Evolutionary conservation across 1,140 invertebrate genomes (phyloP).

Genomic region (Nymphalis io): DNA sequence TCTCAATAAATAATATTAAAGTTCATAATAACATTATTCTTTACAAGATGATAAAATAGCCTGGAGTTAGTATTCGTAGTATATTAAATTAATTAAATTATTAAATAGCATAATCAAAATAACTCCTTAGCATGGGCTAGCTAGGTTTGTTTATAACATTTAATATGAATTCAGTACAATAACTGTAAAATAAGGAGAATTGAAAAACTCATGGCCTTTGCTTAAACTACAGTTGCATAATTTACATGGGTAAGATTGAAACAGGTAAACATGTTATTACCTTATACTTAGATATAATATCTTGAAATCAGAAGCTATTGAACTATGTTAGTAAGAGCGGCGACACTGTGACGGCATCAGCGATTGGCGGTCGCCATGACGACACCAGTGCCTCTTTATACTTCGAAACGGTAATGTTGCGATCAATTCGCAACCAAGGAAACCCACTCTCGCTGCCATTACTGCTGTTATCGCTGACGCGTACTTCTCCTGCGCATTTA

Average conservation of each 20-base stretch:
- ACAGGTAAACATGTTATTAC: slow-evolving; percentile 8
- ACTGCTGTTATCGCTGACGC: slow-evolving; percentile 30
- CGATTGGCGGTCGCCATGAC: slow-evolving; percentile 66
- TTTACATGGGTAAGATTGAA: background rate
- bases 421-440: slow-evolving; percentile 65
- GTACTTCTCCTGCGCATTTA: slow-evolving; percentile 45
- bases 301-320: slow-evolving; percentile 43
- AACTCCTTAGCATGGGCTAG: too few relatives aligned
- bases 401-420: slow-evolving; percentile 45
- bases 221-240: background rate
- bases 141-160: too few relatives aligned
- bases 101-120: too few relatives aligned
- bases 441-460: slow-evolving; percentile 45
- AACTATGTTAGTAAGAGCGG: slow-evolving; percentile 53
- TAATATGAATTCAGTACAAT: too few relatives aligned
- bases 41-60: too few relatives aligned
- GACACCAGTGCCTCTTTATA: slow-evolving; percentile 52
- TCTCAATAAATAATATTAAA: too few relatives aligned
- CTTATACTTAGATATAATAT: slow-evolving; percentile 9
- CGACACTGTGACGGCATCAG: slow-evolving; percentile 61
- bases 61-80: too few relatives aligned
- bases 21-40: too few relatives aligned
- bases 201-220: background rate
- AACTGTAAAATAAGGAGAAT: background rate
- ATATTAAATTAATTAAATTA: too few relatives aligned